Evolutionary conservation across 2,888 invertebrate genomes (phyloP), one percentile per base, ranked within the genome.

Genomic region (Venusia cambrica): DNA sequence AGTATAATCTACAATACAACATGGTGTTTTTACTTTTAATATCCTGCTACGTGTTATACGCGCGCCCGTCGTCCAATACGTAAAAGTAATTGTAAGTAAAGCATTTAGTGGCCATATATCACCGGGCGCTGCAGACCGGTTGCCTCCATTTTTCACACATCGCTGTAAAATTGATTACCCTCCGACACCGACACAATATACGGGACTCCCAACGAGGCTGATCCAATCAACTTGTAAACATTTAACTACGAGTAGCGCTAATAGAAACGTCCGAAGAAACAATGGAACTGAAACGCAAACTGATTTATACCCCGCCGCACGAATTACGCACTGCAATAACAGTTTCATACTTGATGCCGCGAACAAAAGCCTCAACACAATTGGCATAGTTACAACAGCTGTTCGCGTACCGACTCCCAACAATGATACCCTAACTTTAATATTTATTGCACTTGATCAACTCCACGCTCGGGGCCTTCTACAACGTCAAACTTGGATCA

Each of bases 371-470:
- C 58, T 61, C 58, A 48, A 69, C 72, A 80, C 75, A 80, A 78
- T 77, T 73, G 76, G 73, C 78, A 73, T 80, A 80, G 81, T 65
- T 66, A 72, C 57, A 73, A 67, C 70, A 71, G 73, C 74, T 72
- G 76, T 67, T 69, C 68, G 64, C 56, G 63, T 61, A 67, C 64
- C 57, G 65, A 62, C 62, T 70, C 69, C 69, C 67, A 77, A 83
- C 83, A 84, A 85, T 79, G 79, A 79, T 79, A 78, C 73, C 73
- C 76, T 75, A 75, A 74, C 74, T 83, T 81, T 79, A 85, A 85
- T 83, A 85, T 85, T 84, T 83, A 85, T 85, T 75, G 75, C 76
- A 77, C 74, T 80, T 77, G 73, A 84, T 79, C 77, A 77, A 79
- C 73, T 33, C 73, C 35, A 54, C 56, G 62, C 67, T 59, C 69